Base-by-base conservation (phyloP, 2,797 vertebrate species). In the Ataeniobius toweri region DNA sequence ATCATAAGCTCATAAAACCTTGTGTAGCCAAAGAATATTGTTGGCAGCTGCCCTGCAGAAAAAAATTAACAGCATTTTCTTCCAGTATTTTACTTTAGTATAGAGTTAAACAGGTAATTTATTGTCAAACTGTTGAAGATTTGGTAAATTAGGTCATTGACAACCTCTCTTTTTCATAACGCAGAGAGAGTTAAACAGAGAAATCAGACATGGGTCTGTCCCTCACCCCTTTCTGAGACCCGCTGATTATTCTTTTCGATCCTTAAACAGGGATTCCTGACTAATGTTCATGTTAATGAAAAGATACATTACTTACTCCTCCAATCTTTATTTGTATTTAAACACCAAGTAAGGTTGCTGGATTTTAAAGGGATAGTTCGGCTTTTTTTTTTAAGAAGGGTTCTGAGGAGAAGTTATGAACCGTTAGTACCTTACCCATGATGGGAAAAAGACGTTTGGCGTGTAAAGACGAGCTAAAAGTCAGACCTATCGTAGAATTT, bases 221-320 rank as follows among this genome's bases (percentile, higher is more conserved):
- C 41, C 61, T 39, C 76, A 84, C 85, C 82, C 88, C 80, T 48
- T 2, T 10, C 24, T 79, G 70, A 86, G 81, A 48, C 8, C 9
- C 12, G 10, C 8, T 87, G 84, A 89, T 90, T 78, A 79, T 86
- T 81, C 83, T 69, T 79, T 80, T 91, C 82, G 87, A 89, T 91
- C 82, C 83, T 92, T 93, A 83, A 92, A 81, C 81, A 81, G 77
- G 71, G 77, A 87, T 83, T 83, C 85, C 86, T 87, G 84, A 85
- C 79, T 22, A 70, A 72, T 83, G 77, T 88, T 83, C 80, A 86
- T 92, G 87, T 91, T 90, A 87, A 90, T 89, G 87, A 91, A 80
- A 80, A 86, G 84, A 88, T 89, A 76, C 78, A 80, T 92, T 88
- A 88, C 85, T 76, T 24, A 10, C 86, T 85, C 44, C 86, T 88